phyloP scores from a whole-genome alignment of 1,140 invertebrate genomes.

The Nasonia vitripennis region DNA sequence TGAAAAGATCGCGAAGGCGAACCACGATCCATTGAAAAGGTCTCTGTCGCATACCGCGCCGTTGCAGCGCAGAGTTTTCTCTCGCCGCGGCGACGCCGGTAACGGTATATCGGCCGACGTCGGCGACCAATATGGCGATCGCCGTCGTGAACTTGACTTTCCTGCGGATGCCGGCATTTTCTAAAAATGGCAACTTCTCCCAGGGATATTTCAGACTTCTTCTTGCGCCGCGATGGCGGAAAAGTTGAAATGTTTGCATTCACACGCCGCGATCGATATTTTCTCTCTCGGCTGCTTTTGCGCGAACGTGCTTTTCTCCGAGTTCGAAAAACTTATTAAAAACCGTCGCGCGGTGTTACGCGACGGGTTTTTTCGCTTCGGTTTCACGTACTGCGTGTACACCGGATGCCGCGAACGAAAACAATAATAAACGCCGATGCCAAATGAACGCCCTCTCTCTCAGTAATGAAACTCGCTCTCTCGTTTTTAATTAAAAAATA shows the following conservation, averaged over 20 bases:
- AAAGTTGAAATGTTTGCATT: background rate
- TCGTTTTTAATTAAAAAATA: conserved; percentile 29
- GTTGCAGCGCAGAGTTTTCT: background rate
- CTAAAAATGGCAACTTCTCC: background rate
- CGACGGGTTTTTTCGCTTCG: too few relatives aligned
- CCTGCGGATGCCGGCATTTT: background rate
- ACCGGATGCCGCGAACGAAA: too few relatives aligned
- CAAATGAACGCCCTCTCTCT: too few relatives aligned
- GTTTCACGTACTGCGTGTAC: too few relatives aligned
- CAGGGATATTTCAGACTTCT: background rate
- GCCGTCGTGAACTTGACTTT: conserved; percentile 24
- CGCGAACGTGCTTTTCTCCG: too few relatives aligned
- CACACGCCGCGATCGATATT: background rate
- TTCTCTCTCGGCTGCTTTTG: background rate
- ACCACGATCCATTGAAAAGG: conserved; percentile 31
- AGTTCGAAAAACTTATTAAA: too few relatives aligned
- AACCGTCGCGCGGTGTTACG: too few relatives aligned
- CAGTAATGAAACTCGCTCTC: background rate
- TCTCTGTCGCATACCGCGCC: background rate
- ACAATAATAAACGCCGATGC: too few relatives aligned
- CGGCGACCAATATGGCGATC: conserved; percentile 17
- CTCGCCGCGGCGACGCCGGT: background rate
- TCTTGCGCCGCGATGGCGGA: background rate
- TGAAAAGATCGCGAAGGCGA: conserved; percentile 4
- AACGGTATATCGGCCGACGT: conserved; percentile 18